Evolutionary conservation across 2,113 vertebrate genomes (phyloP).

Genomic region (Plestiodon gilberti): DNA sequence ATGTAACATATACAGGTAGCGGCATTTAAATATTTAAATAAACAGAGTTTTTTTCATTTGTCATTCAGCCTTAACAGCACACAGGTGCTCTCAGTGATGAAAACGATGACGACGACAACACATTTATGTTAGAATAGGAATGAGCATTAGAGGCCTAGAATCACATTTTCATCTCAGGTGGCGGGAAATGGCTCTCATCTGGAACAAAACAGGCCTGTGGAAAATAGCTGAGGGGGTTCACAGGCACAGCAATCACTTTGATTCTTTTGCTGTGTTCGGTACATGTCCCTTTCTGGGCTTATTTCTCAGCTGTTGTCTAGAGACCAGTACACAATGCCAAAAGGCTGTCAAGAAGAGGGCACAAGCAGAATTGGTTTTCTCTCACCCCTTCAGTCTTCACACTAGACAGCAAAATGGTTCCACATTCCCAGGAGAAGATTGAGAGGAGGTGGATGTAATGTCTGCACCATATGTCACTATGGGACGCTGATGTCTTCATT

Average conservation of each 20-base stretch:
- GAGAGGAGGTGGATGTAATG: neutral
- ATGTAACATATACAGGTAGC: constrained; percentile 7
- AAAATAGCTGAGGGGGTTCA: neutral
- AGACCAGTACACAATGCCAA: neutral
- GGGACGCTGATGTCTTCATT: too few relatives aligned
- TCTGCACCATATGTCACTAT: neutral
- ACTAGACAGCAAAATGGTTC: neutral
- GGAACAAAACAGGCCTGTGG: neutral
- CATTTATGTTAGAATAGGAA: neutral
- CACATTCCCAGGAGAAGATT: neutral
- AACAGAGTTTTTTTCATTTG: neutral
- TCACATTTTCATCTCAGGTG: neutral
- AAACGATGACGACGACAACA: too few relatives aligned
- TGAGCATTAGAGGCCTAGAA: neutral
- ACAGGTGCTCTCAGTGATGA: neutral
- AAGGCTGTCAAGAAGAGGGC: neutral
- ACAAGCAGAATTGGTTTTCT: neutral
- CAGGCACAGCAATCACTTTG: neutral
- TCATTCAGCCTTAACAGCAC: neutral
- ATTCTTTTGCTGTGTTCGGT: neutral
- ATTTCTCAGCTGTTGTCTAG: neutral
- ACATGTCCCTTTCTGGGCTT: neutral
- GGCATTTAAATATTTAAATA: constrained; percentile 25
- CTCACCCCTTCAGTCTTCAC: neutral
- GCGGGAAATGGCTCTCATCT: neutral